Evolutionary conservation across 2,888 invertebrate genomes (phyloP).

Genomic region (Melinopterus prodromus): DNA sequence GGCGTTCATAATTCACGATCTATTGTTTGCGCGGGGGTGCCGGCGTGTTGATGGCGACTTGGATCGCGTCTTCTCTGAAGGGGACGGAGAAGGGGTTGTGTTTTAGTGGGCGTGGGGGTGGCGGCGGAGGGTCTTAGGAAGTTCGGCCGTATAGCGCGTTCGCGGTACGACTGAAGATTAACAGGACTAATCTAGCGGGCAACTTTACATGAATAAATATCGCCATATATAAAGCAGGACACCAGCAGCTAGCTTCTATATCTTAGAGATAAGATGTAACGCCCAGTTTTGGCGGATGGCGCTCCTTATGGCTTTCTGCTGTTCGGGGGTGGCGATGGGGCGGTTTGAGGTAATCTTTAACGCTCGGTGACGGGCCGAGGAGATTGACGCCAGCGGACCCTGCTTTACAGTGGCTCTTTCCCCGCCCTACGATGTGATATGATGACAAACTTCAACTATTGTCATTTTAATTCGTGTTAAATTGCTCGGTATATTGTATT

Average conservation of each 20-base stretch:
- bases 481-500: background rate
- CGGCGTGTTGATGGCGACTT: slow-evolving; percentile 15
- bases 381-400: background rate
- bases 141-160: slow-evolving; percentile 45
- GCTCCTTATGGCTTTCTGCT: slow-evolving; percentile 5
- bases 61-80: background rate
- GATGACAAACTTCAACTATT: background rate
- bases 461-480: background rate
- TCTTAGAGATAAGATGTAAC: background rate
- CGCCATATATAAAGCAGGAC: slow-evolving; percentile 50
- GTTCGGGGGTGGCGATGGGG: slow-evolving; percentile 13
- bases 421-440: background rate
- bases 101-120: slow-evolving; percentile 35
- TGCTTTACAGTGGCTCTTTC: background rate
- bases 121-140: slow-evolving; percentile 56
- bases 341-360: slow-evolving; percentile 6
- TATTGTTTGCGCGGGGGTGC: slow-evolving; percentile 51
- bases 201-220: slow-evolving; percentile 60
- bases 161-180: slow-evolving; percentile 53
- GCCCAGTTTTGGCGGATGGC: background rate
- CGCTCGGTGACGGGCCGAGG: background rate
- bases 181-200: slow-evolving; percentile 58
- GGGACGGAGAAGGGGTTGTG: background rate
- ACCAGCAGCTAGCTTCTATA: background rate
- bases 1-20: slow-evolving; percentile 55